Evolutionary conservation across 2,888 invertebrate genomes (phyloP), one percentile per base, ranked within the genome.

Genomic region (Eupithecia abbreviata): DNA sequence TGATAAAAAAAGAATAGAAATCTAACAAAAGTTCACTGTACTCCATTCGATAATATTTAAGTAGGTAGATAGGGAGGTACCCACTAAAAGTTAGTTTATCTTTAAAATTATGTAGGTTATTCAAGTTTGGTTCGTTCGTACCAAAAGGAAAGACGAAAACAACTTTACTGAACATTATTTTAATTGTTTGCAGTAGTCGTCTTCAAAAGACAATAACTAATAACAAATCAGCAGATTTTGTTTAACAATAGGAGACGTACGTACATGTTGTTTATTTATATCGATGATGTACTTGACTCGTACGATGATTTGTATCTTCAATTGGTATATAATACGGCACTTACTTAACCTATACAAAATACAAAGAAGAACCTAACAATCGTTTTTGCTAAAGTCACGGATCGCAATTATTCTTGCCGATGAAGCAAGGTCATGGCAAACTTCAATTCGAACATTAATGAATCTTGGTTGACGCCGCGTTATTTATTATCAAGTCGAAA

Each of bases 1-100:
- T 78, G 82, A 80, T 82, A 82, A 12, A 80, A 84, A 81, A 82
- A 80, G 73, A 74, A 41, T 67, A 74, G 79, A 75, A 77, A 30
- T 12, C 10, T 62, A 30, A 30, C 12, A 62, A 4, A 58, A 18
- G 81, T 81, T 75, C 78, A 80, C 69, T 81, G 76, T 78, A 71
- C 78, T 71, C 43, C 67, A 78, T 76, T 76, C 73, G 71, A 75
- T 74, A 42, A n/a, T 75, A 76, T 78, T 78, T 74, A 51, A 55
- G 42, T 58, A 69, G 75, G 72, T 76, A 69, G 43, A 49, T 78
- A 74, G 51, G 5, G n/a, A n/a, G 30, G 30, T 30, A 30, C 30
- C 30, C n/a, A n/a, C n/a, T 6, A n/a, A 6, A 6, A 51, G 6
- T 49, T 47, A 13, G 13, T 5, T 4, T 15, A 51, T 51, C 13